Evolutionary conservation across 2,113 vertebrate genomes (phyloP).

Genomic region (Alligator sinensis): DNA sequence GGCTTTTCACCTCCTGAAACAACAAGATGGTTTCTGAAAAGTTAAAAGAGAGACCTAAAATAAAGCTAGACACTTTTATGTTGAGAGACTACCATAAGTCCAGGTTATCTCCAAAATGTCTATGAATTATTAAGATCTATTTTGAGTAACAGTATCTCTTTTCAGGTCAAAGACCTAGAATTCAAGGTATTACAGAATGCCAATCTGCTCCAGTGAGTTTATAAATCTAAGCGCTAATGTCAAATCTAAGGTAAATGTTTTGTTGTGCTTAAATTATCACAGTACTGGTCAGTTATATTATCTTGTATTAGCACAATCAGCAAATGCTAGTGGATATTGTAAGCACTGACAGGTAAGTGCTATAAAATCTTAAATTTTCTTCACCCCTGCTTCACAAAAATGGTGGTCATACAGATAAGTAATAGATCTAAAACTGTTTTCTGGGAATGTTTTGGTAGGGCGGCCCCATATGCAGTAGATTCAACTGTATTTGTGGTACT

Average conservation of each 20-base stretch:
- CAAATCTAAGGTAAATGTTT: neutral
- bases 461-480: neutral
- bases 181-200: neutral
- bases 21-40: neutral
- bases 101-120: neutral
- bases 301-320: neutral
- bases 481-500: neutral
- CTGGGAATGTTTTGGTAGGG: neutral
- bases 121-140: neutral
- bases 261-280: neutral
- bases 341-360: neutral
- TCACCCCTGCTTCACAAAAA: neutral
- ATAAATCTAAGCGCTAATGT: neutral
- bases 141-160: neutral
- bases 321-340: neutral
- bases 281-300: neutral
- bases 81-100: neutral
- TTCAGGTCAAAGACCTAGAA: neutral
- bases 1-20: neutral
- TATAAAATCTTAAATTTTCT: neutral
- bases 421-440: neutral
- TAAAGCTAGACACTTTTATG: neutral
- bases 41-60: slow-evolving; percentile 3
- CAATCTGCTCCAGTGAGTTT: no score
- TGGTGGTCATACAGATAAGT: neutral